phyloP scores from a whole-genome alignment of 2,888 invertebrate genomes.

The Silvanus unidentatus region DNA sequence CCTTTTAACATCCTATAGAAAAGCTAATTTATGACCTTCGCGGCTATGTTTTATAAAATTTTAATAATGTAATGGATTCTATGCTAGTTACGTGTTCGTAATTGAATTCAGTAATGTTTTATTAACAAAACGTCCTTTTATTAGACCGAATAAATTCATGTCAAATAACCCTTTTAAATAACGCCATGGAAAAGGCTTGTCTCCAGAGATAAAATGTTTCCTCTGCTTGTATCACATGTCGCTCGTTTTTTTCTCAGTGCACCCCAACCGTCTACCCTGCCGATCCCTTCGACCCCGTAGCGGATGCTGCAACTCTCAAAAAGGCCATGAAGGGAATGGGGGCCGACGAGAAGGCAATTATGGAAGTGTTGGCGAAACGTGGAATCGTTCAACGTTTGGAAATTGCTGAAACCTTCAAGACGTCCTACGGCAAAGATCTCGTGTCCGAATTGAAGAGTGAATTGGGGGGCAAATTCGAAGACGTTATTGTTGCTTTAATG shows the following conservation, averaged over 20 bases:
- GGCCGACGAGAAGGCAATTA: conserved; percentile 87
- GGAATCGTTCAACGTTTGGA: conserved; percentile 87
- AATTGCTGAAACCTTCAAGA: conserved; percentile 87
- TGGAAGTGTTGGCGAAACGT: conserved; percentile 80
- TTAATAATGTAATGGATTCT: too few relatives aligned
- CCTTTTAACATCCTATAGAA: too few relatives aligned
- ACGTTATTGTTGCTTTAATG: conserved; percentile 85
- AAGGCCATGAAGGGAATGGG: conserved; percentile 93
- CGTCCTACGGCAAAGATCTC: conserved; percentile 79
- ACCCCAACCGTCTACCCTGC: conserved; percentile 84
- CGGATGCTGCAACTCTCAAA: conserved; percentile 76
- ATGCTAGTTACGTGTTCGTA: too few relatives aligned
- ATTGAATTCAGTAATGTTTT: too few relatives aligned
- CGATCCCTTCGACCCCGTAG: conserved; percentile 77
- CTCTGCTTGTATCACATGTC: too few relatives aligned
- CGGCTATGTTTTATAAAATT: too few relatives aligned
- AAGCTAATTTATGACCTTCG: too few relatives aligned
- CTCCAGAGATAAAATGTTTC: too few relatives aligned
- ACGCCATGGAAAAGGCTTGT: too few relatives aligned
- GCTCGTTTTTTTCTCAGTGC: conserved; percentile 54
- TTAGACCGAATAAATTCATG: too few relatives aligned
- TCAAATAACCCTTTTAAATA: too few relatives aligned
- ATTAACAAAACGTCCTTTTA: too few relatives aligned
- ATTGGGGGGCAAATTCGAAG: conserved; percentile 82
- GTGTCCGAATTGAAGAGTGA: conserved; percentile 83